phyloP scores from a whole-genome alignment of 2,888 invertebrate species.

The Zygaena filipendulae region DNA sequence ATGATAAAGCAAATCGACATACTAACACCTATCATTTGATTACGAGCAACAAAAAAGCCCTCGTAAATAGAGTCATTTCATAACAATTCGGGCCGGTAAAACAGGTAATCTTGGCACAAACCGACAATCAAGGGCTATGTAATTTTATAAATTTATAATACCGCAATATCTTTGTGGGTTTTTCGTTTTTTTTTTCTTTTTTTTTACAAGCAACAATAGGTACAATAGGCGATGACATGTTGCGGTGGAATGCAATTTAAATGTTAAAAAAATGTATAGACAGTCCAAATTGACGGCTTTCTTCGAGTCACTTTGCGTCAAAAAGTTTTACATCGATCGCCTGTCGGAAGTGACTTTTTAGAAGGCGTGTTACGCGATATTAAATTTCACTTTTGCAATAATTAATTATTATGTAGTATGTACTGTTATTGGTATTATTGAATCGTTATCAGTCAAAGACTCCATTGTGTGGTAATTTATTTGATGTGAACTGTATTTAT shows the following conservation, averaged over 20 bases:
- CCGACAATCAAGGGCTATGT: conserved; percentile 52
- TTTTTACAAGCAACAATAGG: conserved; percentile 42
- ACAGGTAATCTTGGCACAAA: conserved; percentile 58
- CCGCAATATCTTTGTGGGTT: conserved; percentile 50
- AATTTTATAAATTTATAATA: conserved; percentile 60
- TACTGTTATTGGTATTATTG: conserved; percentile 29
- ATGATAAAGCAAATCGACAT: conserved; percentile 38
- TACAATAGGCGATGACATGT: conserved; percentile 61
- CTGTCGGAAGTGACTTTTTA: conserved; percentile 49
- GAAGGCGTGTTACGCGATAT: conserved; percentile 27
- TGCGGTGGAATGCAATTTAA: conserved; percentile 48
- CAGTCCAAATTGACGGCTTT: conserved; percentile 33
- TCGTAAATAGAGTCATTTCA: conserved; percentile 58
- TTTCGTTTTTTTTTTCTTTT: conserved; percentile 30
- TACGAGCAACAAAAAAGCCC: conserved; percentile 37
- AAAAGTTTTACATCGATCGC: conserved; percentile 26
- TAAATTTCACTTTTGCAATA: conserved; percentile 51
- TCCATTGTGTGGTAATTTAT: conserved; percentile 54
- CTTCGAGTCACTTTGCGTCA: conserved; percentile 31
- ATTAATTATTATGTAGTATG: too few species aligned
- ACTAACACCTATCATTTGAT: conserved; percentile 57
- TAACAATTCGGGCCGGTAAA: conserved; percentile 48
- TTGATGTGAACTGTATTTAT: conserved; percentile 63
- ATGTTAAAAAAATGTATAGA: conserved; percentile 24
- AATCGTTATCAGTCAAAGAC: conserved; percentile 60